phyloP scores from a whole-genome alignment of 2,888 invertebrate species.

The Tuberolachnus salignus region DNA sequence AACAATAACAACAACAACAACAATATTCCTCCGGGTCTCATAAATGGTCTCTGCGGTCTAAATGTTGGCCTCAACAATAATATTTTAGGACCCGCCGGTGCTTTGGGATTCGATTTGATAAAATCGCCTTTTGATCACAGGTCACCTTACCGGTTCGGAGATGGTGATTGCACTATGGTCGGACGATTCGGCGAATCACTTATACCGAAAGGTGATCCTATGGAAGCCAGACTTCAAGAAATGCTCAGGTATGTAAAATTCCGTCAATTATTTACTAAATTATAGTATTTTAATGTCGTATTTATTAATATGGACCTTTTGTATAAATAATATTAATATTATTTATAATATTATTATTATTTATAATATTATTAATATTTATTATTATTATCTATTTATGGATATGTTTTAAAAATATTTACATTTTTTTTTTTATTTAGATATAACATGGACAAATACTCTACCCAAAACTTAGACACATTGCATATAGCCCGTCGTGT shows the following conservation, averaged over 20 bases:
- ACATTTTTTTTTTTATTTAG: constrained; percentile 50
- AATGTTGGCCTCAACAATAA: constrained; percentile 61
- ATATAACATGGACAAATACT: constrained; percentile 95
- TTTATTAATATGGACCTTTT: not conserved
- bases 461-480: constrained; percentile 93
- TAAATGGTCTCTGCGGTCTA: constrained; percentile 62
- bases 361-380: no score
- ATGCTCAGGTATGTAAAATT: constrained; percentile 71
- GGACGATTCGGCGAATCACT: constrained; percentile 86
- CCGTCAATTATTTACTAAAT: not conserved
- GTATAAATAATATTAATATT: not conserved
- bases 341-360: no score
- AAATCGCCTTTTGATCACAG: constrained; percentile 78
- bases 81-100: constrained; percentile 57
- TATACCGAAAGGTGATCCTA: constrained; percentile 79
- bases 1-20: constrained; percentile 61
- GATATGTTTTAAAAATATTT: no score
- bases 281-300: not conserved
- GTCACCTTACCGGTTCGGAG: constrained; percentile 81
- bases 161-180: constrained; percentile 83
- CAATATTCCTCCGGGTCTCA: constrained; percentile 64
- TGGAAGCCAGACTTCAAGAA: constrained; percentile 91
- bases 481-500: constrained; percentile 91
- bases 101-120: constrained; percentile 63
- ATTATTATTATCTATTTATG: no score